These are phyloP conservation scores for Cheilosia soror DNA, from an alignment of 2,888 invertebrate species.

Conservation along the genomic window DNA sequence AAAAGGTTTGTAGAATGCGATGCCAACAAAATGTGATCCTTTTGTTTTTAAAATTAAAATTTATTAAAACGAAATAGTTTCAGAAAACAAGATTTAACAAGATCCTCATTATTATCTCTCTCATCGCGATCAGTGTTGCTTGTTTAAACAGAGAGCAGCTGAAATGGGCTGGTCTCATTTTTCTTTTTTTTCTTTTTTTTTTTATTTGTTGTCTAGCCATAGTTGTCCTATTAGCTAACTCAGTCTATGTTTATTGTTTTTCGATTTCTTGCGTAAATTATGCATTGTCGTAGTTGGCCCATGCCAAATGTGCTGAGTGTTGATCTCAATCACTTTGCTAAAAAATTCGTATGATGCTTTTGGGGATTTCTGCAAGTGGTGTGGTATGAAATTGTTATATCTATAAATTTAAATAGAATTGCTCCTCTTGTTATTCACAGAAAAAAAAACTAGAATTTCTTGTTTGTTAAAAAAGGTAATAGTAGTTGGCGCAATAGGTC, in stretches of 20 bases:
- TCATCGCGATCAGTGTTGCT: neutral
- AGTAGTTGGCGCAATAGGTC: too few relatives aligned
- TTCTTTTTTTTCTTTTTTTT: neutral
- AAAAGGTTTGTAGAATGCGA: constrained; percentile 85
- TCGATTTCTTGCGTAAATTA: constrained; percentile 32
- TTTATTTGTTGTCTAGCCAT: constrained; percentile 14
- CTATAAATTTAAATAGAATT: neutral
- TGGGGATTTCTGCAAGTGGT: constrained; percentile 24
- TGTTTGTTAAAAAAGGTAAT: constrained; percentile 1
- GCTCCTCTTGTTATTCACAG: neutral
- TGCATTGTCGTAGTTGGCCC: constrained; percentile 19
- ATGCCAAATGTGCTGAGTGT: constrained; percentile 8
- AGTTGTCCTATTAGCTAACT: constrained; percentile 36
- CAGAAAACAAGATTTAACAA: constrained; percentile 4
- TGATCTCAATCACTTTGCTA: constrained; percentile 16
- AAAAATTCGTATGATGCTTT: constrained; percentile 10
- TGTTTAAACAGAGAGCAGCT: constrained; percentile 1
- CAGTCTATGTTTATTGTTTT: constrained; percentile 46
- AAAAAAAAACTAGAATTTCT: constrained; percentile 32
- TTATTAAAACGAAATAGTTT: neutral
- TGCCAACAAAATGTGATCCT: constrained; percentile 30
- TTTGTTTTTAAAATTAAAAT: constrained; percentile 36
- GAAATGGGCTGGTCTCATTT: constrained; percentile 18
- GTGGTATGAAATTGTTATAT: neutral
- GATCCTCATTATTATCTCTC: constrained; percentile 16